phyloP scores from a whole-genome alignment of 2,888 invertebrate species.

The Coelinius sp. region DNA sequence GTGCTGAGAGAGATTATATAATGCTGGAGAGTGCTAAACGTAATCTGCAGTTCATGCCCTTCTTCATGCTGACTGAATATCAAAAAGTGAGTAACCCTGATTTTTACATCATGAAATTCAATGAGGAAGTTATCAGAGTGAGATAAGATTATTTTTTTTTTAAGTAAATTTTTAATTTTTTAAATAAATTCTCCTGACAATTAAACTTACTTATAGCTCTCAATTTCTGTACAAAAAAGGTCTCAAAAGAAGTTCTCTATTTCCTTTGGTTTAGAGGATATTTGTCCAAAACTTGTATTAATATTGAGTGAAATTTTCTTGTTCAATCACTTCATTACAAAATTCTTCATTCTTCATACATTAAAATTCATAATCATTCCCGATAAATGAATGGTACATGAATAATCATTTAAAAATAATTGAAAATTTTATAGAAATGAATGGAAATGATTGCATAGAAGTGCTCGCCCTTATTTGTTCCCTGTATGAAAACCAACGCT shows the following conservation, averaged over 20 bases:
- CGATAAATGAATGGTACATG: background rate
- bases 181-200: too few relatives aligned
- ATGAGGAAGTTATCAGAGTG: too few relatives aligned
- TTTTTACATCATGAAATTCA: too few relatives aligned
- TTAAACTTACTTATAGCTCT: too few relatives aligned
- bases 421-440: background rate
- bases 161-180: too few relatives aligned
- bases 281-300: background rate
- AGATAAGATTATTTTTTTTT: too few relatives aligned
- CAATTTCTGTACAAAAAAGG: too few relatives aligned
- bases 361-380: background rate
- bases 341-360: background rate
- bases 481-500: background rate
- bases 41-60: conserved; percentile 95
- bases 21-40: conserved; percentile 96
- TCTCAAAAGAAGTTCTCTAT: background rate
- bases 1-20: conserved; percentile 83
- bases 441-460: background rate
- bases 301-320: background rate
- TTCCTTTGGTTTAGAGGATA: background rate
- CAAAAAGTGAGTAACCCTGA: conserved; percentile 80
- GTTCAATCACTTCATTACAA: background rate
- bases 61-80: conserved; percentile 96
- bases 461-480: conserved; percentile 27
- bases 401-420: background rate